Conservation (phyloP, 2,888 invertebrate genomes). For the Choristoneura rosaceana region DNA sequence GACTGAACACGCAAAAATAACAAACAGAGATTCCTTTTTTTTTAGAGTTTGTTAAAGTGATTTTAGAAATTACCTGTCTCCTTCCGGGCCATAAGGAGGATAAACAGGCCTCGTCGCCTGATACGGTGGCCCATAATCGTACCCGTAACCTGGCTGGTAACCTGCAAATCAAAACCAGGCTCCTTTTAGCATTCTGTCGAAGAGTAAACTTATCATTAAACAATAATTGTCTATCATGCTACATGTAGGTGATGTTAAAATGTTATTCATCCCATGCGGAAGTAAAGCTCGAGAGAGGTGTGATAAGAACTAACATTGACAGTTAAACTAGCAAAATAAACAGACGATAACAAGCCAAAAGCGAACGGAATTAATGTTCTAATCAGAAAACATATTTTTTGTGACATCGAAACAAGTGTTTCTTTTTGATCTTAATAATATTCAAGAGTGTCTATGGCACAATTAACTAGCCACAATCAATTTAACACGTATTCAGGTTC, state of each 20-base stretch:
- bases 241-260: conserved; percentile 32
- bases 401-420: neutral
- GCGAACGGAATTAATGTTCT: conserved; percentile 4
- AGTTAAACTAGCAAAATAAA: conserved; percentile 38
- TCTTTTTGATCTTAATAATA: neutral
- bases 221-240: conserved; percentile 28
- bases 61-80: conserved; percentile 85
- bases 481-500: neutral
- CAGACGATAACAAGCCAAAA: conserved; percentile 37
- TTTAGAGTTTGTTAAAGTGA: too few relatives aligned
- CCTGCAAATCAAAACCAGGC: conserved; percentile 68
- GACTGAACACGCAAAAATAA: too few relatives aligned
- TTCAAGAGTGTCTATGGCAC: neutral
- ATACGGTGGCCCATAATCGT: conserved; percentile 88
- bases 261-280: conserved; percentile 38
- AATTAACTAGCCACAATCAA: neutral
- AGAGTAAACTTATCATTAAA: neutral
- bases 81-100: conserved; percentile 90
- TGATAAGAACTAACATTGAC: conserved; percentile 20
- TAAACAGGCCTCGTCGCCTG: conserved; percentile 92
- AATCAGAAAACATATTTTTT: neutral
- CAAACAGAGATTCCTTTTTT: too few relatives aligned
- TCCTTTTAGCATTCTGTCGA: neutral
- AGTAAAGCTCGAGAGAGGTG: conserved; percentile 19
- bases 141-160: conserved; percentile 88